Evolutionary conservation across 2,888 invertebrate genomes (phyloP).

Genomic region (Onthophagus sagittarius): DNA sequence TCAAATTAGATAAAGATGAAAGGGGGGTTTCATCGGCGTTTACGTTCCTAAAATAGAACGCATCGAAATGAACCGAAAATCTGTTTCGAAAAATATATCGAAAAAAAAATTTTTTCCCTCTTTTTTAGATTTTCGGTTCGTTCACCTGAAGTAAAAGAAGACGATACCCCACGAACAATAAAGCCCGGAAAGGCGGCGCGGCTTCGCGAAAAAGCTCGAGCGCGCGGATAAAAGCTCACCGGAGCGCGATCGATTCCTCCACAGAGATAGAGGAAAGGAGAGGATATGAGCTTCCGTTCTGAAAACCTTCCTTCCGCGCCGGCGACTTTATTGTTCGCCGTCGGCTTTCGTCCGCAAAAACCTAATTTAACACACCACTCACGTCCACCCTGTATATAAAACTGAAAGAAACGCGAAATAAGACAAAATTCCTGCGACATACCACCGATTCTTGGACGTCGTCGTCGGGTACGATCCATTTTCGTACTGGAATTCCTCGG

Average conservation of each 20-base stretch:
- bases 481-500: too few species aligned
- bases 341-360: background rate
- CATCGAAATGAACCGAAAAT: too few species aligned
- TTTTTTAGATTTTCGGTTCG: background rate
- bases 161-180: background rate
- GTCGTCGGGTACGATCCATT: too few species aligned
- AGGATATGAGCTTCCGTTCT: background rate
- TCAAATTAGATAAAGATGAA: background rate
- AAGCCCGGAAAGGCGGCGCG: background rate
- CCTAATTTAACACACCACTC: background rate
- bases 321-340: background rate
- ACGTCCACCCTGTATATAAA: background rate
- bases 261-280: background rate
- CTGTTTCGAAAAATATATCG: too few species aligned
- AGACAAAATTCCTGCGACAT: background rate
- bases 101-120: too few species aligned
- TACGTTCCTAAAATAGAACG: too few species aligned
- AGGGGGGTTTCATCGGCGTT: too few species aligned
- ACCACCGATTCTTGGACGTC: background rate
- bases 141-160: background rate
- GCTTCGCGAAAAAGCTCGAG: background rate
- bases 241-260: background rate
- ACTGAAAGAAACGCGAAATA: background rate
- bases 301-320: background rate
- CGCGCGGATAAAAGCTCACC: background rate